Percentiles rank a stretch among this genome's conserved stretches.
Conservation (phyloP, 2,797 vertebrate genomes). For the Parotocinclus haroldoi region DNA sequence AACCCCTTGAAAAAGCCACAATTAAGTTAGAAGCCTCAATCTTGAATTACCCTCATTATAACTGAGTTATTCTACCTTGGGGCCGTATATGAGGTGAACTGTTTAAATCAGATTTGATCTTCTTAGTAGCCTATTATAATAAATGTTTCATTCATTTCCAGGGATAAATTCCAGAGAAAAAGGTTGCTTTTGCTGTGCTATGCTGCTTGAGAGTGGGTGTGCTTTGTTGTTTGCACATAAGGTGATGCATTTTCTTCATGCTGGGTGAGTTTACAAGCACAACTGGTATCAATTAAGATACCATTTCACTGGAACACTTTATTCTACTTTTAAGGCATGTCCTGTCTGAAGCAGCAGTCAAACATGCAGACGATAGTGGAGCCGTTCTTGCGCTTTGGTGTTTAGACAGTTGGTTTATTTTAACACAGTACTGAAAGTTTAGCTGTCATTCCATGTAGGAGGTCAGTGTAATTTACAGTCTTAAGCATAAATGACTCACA, state of each 20-base stretch:
- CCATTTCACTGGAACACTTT: slow-evolving; percentile 47
- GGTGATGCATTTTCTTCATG: slow-evolving; percentile 11
- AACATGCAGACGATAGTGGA: neutral
- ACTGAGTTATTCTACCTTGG: neutral
- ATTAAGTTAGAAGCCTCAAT: neutral
- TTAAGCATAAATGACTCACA: no score
- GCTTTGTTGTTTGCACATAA: slow-evolving; percentile 3
- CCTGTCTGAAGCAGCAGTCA: slow-evolving; percentile 43
- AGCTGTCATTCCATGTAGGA: no score
- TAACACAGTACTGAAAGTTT: no score
- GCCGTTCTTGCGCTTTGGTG: no score
- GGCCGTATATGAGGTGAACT: neutral
- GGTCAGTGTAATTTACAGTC: no score
- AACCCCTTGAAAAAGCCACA: neutral
- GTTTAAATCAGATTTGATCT: neutral
- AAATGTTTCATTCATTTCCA: neutral
- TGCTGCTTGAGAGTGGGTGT: neutral
- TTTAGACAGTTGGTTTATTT: no score
- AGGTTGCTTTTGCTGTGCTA: neutral
- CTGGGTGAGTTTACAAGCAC: slow-evolving; percentile 47
- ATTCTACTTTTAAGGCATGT: slow-evolving; percentile 52
- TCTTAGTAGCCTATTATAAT: neutral
- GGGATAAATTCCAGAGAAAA: neutral
- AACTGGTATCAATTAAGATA: slow-evolving; percentile 47
- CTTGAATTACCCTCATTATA: neutral